Evolutionary conservation across 2,113 vertebrate species (phyloP).

Genomic region (Entelurus aequoreus): DNA sequence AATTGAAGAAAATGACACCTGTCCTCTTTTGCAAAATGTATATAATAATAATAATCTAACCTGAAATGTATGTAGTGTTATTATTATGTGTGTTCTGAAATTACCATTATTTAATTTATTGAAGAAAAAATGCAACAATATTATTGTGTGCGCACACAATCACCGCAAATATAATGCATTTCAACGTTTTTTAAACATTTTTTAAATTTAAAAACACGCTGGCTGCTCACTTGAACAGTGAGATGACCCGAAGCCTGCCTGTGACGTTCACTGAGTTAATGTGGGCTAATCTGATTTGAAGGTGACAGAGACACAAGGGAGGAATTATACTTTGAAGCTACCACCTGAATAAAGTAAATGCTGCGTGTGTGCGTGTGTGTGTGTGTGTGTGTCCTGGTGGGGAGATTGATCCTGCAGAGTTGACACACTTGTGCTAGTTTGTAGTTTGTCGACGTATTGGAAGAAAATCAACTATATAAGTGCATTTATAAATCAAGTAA

Average conservation of each 20-base stretch:
- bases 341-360: conserved; percentile 15
- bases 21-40: too few relatives aligned
- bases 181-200: neutral
- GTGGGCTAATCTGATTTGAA: conserved; percentile 65
- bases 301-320: conserved; percentile 53
- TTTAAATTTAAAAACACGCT: neutral
- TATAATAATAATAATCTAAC: too few relatives aligned
- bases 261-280: conserved; percentile 43
- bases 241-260: conserved; percentile 26
- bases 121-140: too few relatives aligned
- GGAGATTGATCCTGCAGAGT: neutral
- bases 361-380: conserved; percentile 4
- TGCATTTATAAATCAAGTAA: too few relatives aligned
- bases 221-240: neutral
- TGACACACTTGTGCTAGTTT: neutral
- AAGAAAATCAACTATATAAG: too few relatives aligned
- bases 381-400: conserved; percentile 12
- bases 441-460: too few relatives aligned
- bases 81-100: too few relatives aligned
- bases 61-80: too few relatives aligned
- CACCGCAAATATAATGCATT: neutral
- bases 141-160: too few relatives aligned
- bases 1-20: neutral
- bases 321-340: conserved; percentile 43
- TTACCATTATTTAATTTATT: neutral